Percentiles rank a stretch among this genome's conserved stretches.
Conservation (phyloP, 2,888 invertebrate genomes). For the Hemistola chrysoprasaria region DNA sequence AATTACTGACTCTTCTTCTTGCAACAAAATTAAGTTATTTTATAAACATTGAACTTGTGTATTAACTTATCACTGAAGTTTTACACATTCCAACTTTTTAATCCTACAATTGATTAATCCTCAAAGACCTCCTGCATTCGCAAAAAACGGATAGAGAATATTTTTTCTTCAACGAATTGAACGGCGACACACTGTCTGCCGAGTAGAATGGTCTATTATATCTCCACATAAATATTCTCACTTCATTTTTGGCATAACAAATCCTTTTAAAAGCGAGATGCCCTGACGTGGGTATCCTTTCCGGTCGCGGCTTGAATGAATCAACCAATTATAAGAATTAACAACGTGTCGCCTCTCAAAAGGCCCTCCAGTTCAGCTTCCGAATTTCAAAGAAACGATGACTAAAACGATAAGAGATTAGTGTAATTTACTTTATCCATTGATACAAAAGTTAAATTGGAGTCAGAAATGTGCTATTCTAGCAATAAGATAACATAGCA, state of each 20-base stretch:
- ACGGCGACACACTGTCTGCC: slow-evolving; percentile 72
- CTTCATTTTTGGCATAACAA: slow-evolving; percentile 64
- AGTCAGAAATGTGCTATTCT: slow-evolving; percentile 35
- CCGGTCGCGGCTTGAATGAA: slow-evolving; percentile 65
- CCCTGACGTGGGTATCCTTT: slow-evolving; percentile 72
- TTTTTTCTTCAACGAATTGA: slow-evolving; percentile 32
- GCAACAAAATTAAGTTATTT: too few relatives aligned
- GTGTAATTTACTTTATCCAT: slow-evolving; percentile 56
- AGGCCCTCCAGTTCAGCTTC: slow-evolving; percentile 63
- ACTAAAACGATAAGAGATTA: slow-evolving; percentile 62
- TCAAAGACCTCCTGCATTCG: slow-evolving; percentile 40
- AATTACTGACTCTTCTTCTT: too few relatives aligned
- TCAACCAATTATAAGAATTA: slow-evolving; percentile 74
- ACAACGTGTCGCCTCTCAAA: slow-evolving; percentile 53
- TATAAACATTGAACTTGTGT: slow-evolving; percentile 1
- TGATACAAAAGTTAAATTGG: slow-evolving; percentile 33
- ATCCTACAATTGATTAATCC: slow-evolving; percentile 20
- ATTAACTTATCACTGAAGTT: neutral
- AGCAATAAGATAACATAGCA: too few relatives aligned
- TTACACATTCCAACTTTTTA: slow-evolving; percentile 8
- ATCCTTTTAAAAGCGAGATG: slow-evolving; percentile 67
- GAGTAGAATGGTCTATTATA: slow-evolving; percentile 46
- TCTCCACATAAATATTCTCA: slow-evolving; percentile 52
- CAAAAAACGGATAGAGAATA: slow-evolving; percentile 29
- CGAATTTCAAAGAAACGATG: slow-evolving; percentile 69